Base-by-base conservation (phyloP, 2,888 invertebrate genomes). In the Prostheceraeus crozeri region DNA sequence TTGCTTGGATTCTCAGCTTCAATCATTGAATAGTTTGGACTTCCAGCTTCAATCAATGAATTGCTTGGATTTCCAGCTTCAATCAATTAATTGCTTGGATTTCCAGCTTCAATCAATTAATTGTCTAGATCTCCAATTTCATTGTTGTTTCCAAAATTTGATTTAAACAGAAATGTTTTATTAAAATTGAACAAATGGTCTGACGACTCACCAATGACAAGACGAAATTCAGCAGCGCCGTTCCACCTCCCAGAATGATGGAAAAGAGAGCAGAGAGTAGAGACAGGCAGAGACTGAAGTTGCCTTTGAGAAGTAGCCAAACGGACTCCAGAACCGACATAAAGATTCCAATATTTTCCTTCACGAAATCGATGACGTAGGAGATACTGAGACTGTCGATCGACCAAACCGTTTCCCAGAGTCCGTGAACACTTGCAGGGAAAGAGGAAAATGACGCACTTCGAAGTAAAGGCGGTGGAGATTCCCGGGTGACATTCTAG, bases 261-360 rank as follows among this genome's bases (percentile, higher is more conserved):
- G 89, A 90, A 1, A 91, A 78, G 63, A 88, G 82, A n/a, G 90
- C 86, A 1, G 89, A 87, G 10, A 89, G 78, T 0, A 89, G 84
- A 51, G 86, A 85, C 57, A 91, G 79, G 31, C 89, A 82, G 40
- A 94, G 80, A 8, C 85, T 87, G 68, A 91, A 82, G 77, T 94
- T 94, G 68, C 89, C 88, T 65, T 88, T 87, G n/a, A 91, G 80
- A 46, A 93, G 85, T 23, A 84, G 81, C 90, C 90, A 93, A 35
- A 87, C 75, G 0, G 82, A 89, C 72, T 89, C 87, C 57, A 89
- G 79, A 14, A 93, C 75, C 1, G 89, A 87, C 71, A 86, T 82
- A 56, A 93, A 79, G 0, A 86, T 89, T 53, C 89, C 90, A 56
- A 93, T 82, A 76, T 94, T 93, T 67, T 88, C 88, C 74, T 86